phyloP scores from a whole-genome alignment of 2,797 vertebrate species.

The Syndactyla subalaris region DNA sequence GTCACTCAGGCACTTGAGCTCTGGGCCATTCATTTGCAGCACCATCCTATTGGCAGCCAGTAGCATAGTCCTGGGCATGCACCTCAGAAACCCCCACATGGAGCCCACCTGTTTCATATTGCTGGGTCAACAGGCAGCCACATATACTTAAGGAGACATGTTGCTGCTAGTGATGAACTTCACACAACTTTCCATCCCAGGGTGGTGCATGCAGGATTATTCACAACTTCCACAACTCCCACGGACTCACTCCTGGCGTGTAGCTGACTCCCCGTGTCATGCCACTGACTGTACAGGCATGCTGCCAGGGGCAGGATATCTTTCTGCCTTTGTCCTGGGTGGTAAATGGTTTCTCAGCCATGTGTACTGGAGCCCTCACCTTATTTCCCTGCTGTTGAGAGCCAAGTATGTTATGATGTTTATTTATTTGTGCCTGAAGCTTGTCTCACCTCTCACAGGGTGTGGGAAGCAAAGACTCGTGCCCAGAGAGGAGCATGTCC shows the following conservation, averaged over 20 bases:
- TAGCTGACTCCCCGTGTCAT: neutral
- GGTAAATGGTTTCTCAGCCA: neutral
- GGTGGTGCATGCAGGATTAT: neutral
- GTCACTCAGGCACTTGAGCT: neutral
- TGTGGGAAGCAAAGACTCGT: neutral
- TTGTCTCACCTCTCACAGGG: neutral
- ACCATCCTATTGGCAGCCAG: neutral
- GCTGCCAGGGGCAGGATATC: neutral
- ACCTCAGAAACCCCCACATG: neutral
- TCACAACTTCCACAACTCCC: neutral
- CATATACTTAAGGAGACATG: neutral
- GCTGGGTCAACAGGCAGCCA: neutral
- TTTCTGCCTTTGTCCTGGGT: neutral
- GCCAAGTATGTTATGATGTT: neutral
- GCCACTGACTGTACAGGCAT: fast-evolving
- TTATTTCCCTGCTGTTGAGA: neutral
- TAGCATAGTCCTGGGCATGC: fast-evolving
- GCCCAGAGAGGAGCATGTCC: neutral
- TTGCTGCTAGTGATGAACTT: neutral
- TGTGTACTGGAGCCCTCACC: neutral
- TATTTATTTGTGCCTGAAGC: neutral
- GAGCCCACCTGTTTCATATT: neutral
- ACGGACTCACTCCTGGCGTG: fast-evolving
- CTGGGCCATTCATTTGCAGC: neutral
- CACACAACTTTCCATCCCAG: neutral